Conservation (phyloP, 2,888 invertebrate species). For the Leistus spinibarbis region DNA sequence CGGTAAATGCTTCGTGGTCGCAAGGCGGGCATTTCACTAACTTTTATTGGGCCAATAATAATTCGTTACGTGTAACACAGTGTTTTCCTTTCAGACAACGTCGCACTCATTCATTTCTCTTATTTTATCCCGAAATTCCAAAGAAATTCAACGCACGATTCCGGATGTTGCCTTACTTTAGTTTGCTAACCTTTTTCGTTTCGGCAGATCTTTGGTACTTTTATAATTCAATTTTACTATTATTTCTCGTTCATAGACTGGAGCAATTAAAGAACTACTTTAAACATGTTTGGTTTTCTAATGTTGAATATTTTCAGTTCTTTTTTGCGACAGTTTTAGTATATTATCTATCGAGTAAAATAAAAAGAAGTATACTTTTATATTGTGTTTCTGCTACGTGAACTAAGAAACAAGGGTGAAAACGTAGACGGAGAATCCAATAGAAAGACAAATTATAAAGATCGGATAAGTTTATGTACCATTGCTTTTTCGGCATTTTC, state of each 20-base stretch:
- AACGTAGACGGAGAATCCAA: neutral
- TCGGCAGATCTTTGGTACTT: neutral
- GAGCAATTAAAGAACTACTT: too few relatives aligned
- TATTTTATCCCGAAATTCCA: neutral
- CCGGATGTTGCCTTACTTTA: neutral
- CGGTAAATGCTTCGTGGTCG: too few relatives aligned
- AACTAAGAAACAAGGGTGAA: neutral
- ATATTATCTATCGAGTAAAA: too few relatives aligned
- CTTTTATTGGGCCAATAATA: neutral
- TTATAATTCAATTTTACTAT: neutral
- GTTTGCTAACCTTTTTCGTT: neutral
- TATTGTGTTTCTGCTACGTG: neutral
- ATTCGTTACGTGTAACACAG: neutral
- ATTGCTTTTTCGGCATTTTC: neutral
- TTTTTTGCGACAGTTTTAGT: too few relatives aligned
- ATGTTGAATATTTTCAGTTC: too few relatives aligned
- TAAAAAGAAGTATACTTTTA: too few relatives aligned
- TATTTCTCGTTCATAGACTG: neutral
- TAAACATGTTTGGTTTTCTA: too few relatives aligned
- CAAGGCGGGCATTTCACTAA: neutral
- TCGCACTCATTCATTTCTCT: neutral
- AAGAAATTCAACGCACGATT: neutral
- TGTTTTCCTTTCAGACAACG: neutral
- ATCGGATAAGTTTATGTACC: neutral
- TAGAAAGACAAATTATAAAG: neutral